These are phyloP conservation scores for Keiferia lycopersicella DNA, from an alignment of 2,888 invertebrate genomes.

Conservation along the genomic window DNA sequence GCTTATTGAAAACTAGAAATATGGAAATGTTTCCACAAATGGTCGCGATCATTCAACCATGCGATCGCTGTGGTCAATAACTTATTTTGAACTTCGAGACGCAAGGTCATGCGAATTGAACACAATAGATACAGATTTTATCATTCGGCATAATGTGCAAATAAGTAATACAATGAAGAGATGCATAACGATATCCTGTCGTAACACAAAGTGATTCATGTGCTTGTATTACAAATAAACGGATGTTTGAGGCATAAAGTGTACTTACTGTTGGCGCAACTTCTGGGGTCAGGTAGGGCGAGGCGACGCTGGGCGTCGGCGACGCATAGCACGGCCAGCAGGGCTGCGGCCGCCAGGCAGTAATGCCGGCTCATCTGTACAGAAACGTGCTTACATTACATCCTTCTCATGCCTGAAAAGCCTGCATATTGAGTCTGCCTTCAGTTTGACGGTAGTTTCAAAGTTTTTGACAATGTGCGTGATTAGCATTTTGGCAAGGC, in stretches of 20 bases:
- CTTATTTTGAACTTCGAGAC: constrained; percentile 4
- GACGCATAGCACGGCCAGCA: constrained; percentile 83
- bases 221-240: not conserved
- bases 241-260: constrained; percentile 10
- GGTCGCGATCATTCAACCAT: not conserved
- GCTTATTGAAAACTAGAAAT: not conserved
- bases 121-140: constrained; percentile 2
- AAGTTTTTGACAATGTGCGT: too few relatives aligned
- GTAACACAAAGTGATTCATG: not conserved
- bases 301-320: constrained; percentile 91
- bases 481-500: not conserved
- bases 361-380: constrained; percentile 72
- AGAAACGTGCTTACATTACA: not conserved
- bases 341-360: constrained; percentile 61
- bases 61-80: constrained; percentile 7
- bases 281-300: constrained; percentile 93
- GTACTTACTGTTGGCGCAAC: constrained; percentile 93
- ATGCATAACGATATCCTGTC: constrained; percentile 12
- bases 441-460: too few relatives aligned
- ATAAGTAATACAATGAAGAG: not conserved
- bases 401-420: not conserved
- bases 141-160: not conserved
- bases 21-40: not conserved
- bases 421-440: not conserved
- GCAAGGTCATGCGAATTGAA: not conserved